Evolutionary conservation across 2,888 invertebrate species (phyloP).

Genomic region (Pseudococcus viburni): DNA sequence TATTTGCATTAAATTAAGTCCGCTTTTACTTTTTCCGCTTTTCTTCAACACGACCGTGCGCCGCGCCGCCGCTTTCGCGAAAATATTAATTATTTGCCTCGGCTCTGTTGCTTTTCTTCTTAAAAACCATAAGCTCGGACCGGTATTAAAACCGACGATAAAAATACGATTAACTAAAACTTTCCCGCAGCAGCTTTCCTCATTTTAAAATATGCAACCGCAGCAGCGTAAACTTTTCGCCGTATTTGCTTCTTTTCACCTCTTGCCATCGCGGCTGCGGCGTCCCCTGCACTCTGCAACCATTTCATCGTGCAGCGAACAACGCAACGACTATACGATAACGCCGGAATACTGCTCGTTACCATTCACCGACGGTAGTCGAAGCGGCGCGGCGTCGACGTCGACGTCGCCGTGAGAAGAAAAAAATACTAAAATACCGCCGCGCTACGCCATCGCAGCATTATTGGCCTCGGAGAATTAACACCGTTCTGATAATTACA

Average conservation of each 20-base stretch:
- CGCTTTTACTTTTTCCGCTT: conserved; percentile 19
- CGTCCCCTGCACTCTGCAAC: not conserved
- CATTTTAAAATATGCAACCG: conserved; percentile 49
- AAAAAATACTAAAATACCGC: not conserved
- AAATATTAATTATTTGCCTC: conserved; percentile 37
- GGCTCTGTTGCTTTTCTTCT: conserved; percentile 2
- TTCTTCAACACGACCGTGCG: not conserved
- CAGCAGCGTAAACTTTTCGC: conserved; percentile 23
- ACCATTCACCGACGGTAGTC: not conserved
- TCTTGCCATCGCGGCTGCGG: not conserved
- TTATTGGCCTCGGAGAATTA: too few relatives aligned
- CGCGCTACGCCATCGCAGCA: not conserved
- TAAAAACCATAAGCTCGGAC: not conserved
- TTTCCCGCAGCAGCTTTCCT: conserved; percentile 27
- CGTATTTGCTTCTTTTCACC: conserved; percentile 13
- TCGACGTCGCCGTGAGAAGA: not conserved
- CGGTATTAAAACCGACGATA: conserved; percentile 36
- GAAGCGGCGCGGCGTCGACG: not conserved
- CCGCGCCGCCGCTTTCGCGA: not conserved
- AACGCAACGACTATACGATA: not conserved
- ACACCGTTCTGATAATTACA: not conserved
- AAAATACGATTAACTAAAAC: conserved; percentile 37
- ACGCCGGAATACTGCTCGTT: not conserved
- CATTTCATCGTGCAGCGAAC: not conserved
- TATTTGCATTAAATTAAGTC: conserved; percentile 47